Conservation (phyloP, 2,797 vertebrate species). For the Lepilemur septentrionalis region DNA sequence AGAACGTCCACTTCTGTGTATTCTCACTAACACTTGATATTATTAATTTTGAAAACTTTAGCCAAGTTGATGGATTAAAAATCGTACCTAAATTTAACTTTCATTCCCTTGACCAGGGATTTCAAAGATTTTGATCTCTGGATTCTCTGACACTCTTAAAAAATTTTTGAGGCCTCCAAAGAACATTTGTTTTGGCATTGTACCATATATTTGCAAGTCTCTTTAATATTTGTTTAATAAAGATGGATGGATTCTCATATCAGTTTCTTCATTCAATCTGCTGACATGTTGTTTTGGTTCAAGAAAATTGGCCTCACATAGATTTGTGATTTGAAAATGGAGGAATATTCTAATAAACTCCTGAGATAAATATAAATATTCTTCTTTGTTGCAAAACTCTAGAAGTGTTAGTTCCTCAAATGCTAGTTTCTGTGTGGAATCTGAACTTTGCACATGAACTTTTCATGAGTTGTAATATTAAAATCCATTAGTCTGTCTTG, state of each 20-base stretch:
- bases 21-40: background rate
- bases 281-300: background rate
- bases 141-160: background rate
- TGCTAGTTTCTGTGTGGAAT: background rate
- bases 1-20: background rate
- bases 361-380: background rate
- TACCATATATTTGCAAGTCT: background rate
- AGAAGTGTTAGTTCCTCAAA: background rate
- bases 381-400: background rate
- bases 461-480: constrained; percentile 20
- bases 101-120: background rate
- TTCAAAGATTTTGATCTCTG: background rate
- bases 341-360: background rate
- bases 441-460: constrained; percentile 14
- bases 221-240: background rate
- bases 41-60: constrained; percentile 31
- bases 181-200: background rate
- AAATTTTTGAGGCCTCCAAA: background rate
- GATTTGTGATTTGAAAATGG: background rate
- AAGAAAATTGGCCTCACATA: background rate
- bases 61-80: background rate
- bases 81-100: constrained; percentile 10
- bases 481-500: constrained; percentile 22
- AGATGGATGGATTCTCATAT: background rate
- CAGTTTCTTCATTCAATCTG: background rate